A percentile compares a stretch with the other conserved stretches of the same genome.
Conservation (phyloP, 2,113 vertebrate genomes). For the Hyaena hyaena region DNA sequence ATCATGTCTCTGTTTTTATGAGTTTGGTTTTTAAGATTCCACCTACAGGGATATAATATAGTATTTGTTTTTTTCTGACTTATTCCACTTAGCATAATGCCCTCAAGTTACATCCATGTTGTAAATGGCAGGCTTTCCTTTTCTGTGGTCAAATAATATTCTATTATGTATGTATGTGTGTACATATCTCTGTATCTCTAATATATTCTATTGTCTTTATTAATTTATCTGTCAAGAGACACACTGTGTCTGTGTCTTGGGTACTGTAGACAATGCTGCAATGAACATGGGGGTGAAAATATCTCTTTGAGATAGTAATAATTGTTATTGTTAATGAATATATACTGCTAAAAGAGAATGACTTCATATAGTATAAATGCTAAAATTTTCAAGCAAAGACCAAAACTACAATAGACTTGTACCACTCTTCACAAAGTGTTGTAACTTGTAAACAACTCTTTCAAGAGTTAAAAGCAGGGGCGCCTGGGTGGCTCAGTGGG, state of each 20-base stretch:
- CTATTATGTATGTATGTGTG: neutral
- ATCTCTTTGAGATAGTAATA: neutral
- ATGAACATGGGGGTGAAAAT: neutral
- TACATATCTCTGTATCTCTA: neutral
- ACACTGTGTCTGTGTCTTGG: neutral
- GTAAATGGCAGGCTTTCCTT: neutral
- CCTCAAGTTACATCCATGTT: neutral
- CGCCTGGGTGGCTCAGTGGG: too few species aligned
- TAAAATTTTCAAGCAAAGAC: constrained; percentile 1
- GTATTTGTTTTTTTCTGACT: neutral
- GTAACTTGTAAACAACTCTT: too few species aligned
- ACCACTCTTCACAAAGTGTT: neutral
- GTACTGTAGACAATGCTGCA: neutral
- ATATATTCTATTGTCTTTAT: neutral
- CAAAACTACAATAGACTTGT: constrained; percentile 5
- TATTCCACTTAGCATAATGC: neutral
- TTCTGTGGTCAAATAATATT: neutral
- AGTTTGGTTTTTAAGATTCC: neutral
- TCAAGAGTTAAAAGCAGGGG: neutral
- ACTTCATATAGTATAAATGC: neutral
- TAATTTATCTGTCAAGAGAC: neutral
- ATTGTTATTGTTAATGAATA: neutral
- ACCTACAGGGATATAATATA: neutral
- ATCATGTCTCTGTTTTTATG: neutral
- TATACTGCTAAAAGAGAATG: neutral